These are phyloP conservation scores for Scrobipalpa costella DNA, from an alignment of 2,888 invertebrate genomes.

Conservation along the genomic window DNA sequence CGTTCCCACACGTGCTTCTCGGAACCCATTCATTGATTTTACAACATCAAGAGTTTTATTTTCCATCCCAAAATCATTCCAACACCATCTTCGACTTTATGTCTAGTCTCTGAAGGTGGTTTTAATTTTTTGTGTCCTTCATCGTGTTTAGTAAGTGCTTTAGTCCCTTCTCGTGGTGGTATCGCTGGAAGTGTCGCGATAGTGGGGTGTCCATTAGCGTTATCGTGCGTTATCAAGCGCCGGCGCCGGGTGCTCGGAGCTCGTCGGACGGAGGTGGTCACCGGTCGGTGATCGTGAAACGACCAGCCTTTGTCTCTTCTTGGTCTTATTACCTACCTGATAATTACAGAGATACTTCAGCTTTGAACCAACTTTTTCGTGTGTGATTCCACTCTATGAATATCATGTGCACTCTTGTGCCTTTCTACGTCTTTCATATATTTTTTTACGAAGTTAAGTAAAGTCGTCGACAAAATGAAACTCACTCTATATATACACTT, in stretches of 20 bases:
- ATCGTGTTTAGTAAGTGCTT: constrained; percentile 38
- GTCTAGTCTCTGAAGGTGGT: constrained; percentile 30
- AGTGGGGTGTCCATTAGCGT: constrained; percentile 74
- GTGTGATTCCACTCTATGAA: background rate
- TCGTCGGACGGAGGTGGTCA: constrained; percentile 11
- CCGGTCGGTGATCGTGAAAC: background rate
- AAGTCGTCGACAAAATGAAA: too few relatives aligned
- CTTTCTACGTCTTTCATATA: too few relatives aligned
- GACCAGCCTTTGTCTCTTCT: background rate
- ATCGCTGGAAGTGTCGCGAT: constrained; percentile 58
- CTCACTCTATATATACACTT: too few relatives aligned
- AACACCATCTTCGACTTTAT: constrained; percentile 43
- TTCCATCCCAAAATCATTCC: background rate
- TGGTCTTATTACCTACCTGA: background rate
- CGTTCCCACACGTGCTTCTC: constrained; percentile 68
- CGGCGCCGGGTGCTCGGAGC: constrained; percentile 51
- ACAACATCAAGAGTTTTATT: constrained; percentile 40
- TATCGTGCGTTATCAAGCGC: constrained; percentile 76
- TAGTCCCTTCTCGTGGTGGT: constrained; percentile 48
- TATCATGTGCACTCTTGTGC: too few relatives aligned
- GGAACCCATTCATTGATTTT: constrained; percentile 73
- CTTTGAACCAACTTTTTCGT: background rate
- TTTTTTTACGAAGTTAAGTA: too few relatives aligned
- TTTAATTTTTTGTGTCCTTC: constrained; percentile 35
- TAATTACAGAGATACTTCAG: background rate